Evolutionary conservation across 2,888 invertebrate species (phyloP).

Genomic region (Chirona hameri): DNA sequence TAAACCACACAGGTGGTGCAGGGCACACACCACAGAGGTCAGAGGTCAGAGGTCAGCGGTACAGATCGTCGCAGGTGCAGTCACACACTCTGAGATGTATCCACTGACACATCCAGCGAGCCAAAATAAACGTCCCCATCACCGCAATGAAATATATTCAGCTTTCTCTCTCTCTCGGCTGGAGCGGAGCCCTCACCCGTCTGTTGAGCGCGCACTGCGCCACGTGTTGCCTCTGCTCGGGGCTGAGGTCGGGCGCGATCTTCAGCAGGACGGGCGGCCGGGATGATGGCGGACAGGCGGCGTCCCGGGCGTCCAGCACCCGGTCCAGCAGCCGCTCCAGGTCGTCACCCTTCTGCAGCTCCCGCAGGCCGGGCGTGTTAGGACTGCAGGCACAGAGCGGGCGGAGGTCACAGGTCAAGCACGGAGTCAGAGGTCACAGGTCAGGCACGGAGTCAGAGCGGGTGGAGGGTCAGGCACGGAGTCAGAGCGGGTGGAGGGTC

Average conservation of each 20-base stretch:
- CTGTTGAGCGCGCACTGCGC: slow-evolving; percentile 59
- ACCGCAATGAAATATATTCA: not conserved
- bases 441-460: no score
- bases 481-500: no score
- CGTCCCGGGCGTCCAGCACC: slow-evolving; percentile 60
- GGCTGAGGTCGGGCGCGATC: slow-evolving; percentile 82
- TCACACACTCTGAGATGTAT: no score
- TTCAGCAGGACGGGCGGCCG: slow-evolving; percentile 85
- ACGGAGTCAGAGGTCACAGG: no score
- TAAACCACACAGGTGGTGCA: no score
- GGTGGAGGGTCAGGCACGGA: no score
- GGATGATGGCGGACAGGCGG: slow-evolving; percentile 49
- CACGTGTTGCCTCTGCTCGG: slow-evolving; percentile 73
- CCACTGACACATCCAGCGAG: no score
- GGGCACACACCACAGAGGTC: not conserved
- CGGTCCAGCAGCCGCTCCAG: slow-evolving; percentile 64
- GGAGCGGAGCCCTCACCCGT: slow-evolving; percentile 42
- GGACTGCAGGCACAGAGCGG: slow-evolving; percentile 61
- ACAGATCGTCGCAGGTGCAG: no score
- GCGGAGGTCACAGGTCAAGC: no score
- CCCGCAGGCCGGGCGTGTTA: slow-evolving; percentile 87
- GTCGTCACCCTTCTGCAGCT: slow-evolving; percentile 72
- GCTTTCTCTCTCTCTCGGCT: no score
- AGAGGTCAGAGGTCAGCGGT: not conserved
- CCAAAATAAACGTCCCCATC: no score